Conservation (phyloP, 2,797 vertebrate genomes). For the Podargus strigoides region DNA sequence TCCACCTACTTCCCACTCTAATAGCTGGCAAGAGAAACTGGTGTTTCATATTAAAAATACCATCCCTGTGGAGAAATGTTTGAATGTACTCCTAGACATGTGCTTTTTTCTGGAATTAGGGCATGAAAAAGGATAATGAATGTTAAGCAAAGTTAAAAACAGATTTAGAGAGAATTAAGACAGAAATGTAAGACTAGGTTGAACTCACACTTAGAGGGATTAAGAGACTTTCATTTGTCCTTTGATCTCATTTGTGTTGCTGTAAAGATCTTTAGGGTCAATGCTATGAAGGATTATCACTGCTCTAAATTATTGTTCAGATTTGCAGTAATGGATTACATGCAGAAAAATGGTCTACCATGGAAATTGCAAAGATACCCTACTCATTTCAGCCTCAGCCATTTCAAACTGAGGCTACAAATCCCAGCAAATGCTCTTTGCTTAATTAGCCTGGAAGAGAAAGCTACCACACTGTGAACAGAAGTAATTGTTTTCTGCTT, state of each 20-base stretch:
- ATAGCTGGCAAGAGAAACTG: background rate
- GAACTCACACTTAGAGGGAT: slow-evolving; percentile 61
- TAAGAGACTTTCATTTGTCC: slow-evolving; percentile 61
- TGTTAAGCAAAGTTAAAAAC: slow-evolving; percentile 62
- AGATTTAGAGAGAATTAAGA: slow-evolving; percentile 64
- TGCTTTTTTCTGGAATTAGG: background rate
- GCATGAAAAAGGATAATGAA: slow-evolving; percentile 43
- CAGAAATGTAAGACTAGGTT: slow-evolving; percentile 61
- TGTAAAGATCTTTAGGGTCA: slow-evolving; percentile 48
- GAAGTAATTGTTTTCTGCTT: background rate
- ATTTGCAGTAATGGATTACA: slow-evolving; percentile 30
- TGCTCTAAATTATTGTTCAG: slow-evolving; percentile 10
- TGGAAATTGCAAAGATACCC: background rate
- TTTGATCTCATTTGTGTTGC: slow-evolving; percentile 69
- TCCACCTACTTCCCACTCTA: background rate
- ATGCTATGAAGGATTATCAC: slow-evolving; percentile 46
- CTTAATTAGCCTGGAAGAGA: background rate
- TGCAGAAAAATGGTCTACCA: background rate
- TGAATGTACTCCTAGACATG: background rate
- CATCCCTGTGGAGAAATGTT: background rate
- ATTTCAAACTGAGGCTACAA: background rate
- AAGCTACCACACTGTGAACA: background rate
- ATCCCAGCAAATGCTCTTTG: background rate
- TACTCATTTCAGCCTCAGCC: background rate
- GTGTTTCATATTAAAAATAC: background rate